Evolutionary conservation across 2,113 vertebrate species (phyloP).

Genomic region (Equus quagga): DNA sequence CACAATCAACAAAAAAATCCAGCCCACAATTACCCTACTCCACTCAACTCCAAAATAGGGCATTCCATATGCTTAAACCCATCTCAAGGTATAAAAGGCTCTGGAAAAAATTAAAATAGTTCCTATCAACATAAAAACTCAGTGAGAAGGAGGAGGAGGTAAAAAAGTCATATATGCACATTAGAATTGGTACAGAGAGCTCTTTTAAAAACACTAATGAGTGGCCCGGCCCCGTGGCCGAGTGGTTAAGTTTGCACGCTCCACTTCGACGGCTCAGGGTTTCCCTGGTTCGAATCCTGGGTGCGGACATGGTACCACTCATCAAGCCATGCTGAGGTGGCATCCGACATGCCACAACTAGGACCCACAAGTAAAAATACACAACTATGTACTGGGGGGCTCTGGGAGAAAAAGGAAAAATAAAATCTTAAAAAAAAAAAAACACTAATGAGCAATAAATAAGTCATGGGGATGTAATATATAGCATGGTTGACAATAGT

Average conservation of each 20-base stretch:
- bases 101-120: not conserved
- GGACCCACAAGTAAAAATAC: no score
- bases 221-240: not conserved
- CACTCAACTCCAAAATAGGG: conserved; percentile 31
- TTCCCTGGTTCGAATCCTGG: no score
- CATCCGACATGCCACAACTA: no score
- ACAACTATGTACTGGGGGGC: no score
- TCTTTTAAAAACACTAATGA: not conserved
- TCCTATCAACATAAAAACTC: not conserved
- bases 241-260: no score
- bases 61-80: not conserved
- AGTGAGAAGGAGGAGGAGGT: not conserved
- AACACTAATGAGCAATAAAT: not conserved
- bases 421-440: not conserved
- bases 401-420: no score
- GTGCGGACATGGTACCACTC: no score
- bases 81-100: not conserved
- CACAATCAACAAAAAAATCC: not conserved
- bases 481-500: not conserved
- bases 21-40: not conserved
- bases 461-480: not conserved
- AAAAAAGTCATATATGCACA: not conserved
- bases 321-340: no score
- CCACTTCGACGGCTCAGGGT: no score
- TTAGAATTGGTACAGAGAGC: not conserved